Percentiles rank a stretch among this genome's conserved stretches.
Conservation (phyloP, 2,113 vertebrate species). For the Amblyornis subalaris region DNA sequence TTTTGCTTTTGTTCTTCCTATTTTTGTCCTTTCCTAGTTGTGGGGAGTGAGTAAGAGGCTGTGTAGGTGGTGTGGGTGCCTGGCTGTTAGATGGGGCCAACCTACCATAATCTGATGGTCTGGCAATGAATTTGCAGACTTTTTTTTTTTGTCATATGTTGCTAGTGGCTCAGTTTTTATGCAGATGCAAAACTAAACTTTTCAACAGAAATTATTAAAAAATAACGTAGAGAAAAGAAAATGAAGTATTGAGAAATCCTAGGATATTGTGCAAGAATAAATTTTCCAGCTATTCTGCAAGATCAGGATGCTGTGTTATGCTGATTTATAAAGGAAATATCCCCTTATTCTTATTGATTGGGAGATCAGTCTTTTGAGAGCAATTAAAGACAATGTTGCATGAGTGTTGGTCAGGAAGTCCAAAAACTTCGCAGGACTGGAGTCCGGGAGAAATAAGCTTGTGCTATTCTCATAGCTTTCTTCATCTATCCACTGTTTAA, state of each 20-base stretch:
- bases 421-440: not conserved
- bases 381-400: not conserved
- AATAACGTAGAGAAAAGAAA: not conserved
- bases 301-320: not conserved
- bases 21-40: not conserved
- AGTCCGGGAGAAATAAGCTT: not conserved
- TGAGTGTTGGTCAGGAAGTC: not conserved
- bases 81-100: not conserved
- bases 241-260: not conserved
- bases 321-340: not conserved
- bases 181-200: not conserved
- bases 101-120: not conserved
- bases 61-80: not conserved
- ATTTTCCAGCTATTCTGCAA: not conserved
- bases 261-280: rapidly evolving
- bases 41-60: not conserved
- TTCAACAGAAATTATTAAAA: not conserved
- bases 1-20: not conserved
- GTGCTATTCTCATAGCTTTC: not conserved
- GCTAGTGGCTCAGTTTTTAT: not conserved
- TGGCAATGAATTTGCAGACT: not conserved
- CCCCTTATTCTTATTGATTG: not conserved
- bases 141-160: not conserved
- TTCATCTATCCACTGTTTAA: not conserved
- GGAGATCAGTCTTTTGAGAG: not conserved